phyloP scores from a whole-genome alignment of 2,113 vertebrate species.

The Epinephelus lanceolatus region DNA sequence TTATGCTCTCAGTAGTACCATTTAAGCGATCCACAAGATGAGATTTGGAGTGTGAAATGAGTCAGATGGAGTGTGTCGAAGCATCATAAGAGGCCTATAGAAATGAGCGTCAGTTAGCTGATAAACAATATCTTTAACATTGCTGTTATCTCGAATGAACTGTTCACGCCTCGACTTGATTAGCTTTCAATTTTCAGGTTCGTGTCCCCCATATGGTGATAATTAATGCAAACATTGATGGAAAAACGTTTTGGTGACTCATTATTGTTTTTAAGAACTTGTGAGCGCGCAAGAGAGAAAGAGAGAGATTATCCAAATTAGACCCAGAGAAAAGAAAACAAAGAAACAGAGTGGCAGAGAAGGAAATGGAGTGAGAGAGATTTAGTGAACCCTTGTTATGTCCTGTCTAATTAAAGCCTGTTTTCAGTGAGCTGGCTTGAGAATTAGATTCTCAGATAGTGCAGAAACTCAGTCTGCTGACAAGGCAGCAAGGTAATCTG shows the following conservation, averaged over 20 bases:
- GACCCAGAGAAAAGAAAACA: neutral
- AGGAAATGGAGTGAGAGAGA: conserved; percentile 9
- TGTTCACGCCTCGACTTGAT: conserved; percentile 5
- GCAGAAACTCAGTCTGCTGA: conserved; percentile 49
- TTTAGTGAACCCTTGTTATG: conserved; percentile 12
- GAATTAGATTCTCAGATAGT: conserved; percentile 40
- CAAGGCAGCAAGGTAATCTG: conserved; percentile 38
- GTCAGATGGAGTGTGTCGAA: conserved; percentile 24
- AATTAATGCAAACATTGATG: conserved; percentile 2
- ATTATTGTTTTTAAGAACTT: conserved; percentile 2
- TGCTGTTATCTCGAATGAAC: conserved; percentile 13
- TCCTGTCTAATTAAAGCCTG: conserved; percentile 20
- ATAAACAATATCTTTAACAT: conserved; percentile 3
- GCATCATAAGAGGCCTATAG: neutral
- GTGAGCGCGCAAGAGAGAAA: neutral
- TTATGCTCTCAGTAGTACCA: neutral
- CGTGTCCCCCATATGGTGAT: neutral
- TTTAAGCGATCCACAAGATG: neutral
- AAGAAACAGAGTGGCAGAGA: neutral
- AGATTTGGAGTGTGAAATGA: neutral
- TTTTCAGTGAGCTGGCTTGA: conserved; percentile 9
- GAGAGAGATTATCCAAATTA: neutral
- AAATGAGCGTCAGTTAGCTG: neutral
- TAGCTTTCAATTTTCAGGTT: conserved; percentile 12
- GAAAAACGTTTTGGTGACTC: conserved; percentile 1